A percentile compares a stretch with the other conserved stretches of the same genome.
Evolutionary conservation across 2,113 vertebrate species (phyloP).

Genomic region (Saguinus imperator): DNA sequence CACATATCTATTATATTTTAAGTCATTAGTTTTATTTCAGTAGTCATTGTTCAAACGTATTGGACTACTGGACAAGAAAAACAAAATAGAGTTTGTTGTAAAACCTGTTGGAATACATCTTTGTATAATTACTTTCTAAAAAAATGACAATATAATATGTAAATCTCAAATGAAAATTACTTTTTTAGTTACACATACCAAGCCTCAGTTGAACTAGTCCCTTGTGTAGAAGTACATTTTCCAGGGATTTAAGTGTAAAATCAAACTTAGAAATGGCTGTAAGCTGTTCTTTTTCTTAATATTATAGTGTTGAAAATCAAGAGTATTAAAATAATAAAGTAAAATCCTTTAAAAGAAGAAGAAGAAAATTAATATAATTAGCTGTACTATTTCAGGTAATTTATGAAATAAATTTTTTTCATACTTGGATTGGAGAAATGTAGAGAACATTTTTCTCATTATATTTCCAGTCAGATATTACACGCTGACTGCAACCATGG

Average conservation of each 20-base stretch:
- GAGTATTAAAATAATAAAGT: constrained; percentile 47
- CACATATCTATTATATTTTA: constrained; percentile 26
- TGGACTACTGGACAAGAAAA: constrained; percentile 26
- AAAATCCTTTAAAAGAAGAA: constrained; percentile 14
- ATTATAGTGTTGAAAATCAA: constrained; percentile 42
- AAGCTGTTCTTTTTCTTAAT: not conserved
- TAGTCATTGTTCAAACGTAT: constrained; percentile 15
- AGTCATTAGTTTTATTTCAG: not conserved
- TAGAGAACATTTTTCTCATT: not conserved
- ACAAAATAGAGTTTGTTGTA: constrained; percentile 32
- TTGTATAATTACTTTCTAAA: constrained; percentile 59
- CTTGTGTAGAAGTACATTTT: not conserved
- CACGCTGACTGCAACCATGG: not conserved
- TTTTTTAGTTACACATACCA: constrained; percentile 53
- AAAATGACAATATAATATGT: constrained; percentile 62
- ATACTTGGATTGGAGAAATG: not conserved
- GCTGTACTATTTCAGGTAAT: constrained; percentile 1
- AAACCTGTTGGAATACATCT: constrained; percentile 58
- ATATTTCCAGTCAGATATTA: constrained; percentile 14
- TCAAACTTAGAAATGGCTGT: not conserved
- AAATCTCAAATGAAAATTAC: constrained; percentile 58
- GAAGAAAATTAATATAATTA: constrained; percentile 55
- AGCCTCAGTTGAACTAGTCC: not conserved
- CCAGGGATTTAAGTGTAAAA: constrained; percentile 43
- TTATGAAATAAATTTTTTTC: constrained; percentile 11